Evolutionary conservation across 1,140 invertebrate species (phyloP).

Genomic region (Brachionus calyciflorus): DNA sequence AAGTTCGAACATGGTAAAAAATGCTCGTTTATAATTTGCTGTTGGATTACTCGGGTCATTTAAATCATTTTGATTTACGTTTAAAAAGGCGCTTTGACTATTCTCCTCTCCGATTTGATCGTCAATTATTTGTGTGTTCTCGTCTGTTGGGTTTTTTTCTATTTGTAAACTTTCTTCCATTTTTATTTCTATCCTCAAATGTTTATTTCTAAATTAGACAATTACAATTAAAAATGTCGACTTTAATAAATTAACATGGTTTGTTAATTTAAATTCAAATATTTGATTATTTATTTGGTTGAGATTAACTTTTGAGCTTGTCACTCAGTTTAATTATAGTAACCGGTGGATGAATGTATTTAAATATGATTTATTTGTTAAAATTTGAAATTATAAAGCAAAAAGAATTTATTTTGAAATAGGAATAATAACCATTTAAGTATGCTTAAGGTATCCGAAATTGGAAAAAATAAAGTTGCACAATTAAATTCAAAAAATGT

Average conservation of each 20-base stretch:
- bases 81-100: neutral
- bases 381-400: slow-evolving; percentile 20
- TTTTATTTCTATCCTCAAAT: neutral
- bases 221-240: neutral
- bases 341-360: no score
- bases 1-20: slow-evolving; percentile 26
- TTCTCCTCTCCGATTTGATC: neutral
- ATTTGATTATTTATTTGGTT: neutral
- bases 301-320: neutral
- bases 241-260: slow-evolving; percentile 2
- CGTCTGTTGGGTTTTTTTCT: neutral
- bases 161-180: slow-evolving; percentile 19
- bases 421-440: no score
- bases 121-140: neutral
- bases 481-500: no score
- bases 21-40: neutral
- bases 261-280: slow-evolving; percentile 9
- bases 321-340: neutral
- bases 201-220: slow-evolving; percentile 2
- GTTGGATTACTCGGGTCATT: neutral
- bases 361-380: neutral
- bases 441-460: no score
- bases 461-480: no score
- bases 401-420: no score
- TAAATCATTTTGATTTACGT: neutral